A percentile compares a stretch with the other conserved stretches of the same genome.
Conservation (phyloP, 2,888 invertebrate genomes). For the Tinea trinotella region DNA sequence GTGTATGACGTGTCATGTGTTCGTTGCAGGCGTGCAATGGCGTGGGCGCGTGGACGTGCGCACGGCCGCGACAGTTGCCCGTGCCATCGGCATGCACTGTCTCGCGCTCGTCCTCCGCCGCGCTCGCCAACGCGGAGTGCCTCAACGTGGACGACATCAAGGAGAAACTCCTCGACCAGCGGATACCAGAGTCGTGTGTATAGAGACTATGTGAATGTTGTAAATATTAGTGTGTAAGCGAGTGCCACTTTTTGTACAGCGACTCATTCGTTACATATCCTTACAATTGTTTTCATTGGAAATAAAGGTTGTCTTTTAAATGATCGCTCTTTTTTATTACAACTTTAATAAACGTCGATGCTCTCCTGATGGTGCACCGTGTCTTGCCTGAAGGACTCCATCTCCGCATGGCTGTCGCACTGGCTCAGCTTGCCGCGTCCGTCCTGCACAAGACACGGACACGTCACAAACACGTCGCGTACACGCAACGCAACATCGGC, state of each 20-base stretch:
- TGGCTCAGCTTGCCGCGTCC: conserved; percentile 72
- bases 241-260: conserved; percentile 43
- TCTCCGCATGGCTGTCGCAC: conserved; percentile 81
- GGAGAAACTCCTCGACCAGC: conserved; percentile 87
- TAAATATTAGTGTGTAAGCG: conserved; percentile 36
- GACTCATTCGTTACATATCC: conserved; percentile 65
- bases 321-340: conserved; percentile 35
- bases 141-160: conserved; percentile 90
- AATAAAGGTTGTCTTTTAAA: conserved; percentile 68
- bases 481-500: conserved; percentile 23
- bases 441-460: conserved; percentile 35
- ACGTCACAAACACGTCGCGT: conserved; percentile 5
- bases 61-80: conserved; percentile 45
- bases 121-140: conserved; percentile 19
- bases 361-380: conserved; percentile 73
- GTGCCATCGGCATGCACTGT: conserved; percentile 22
- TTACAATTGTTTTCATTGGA: conserved; percentile 27
- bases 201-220: conserved; percentile 32
- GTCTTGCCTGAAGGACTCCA: conserved; percentile 80
- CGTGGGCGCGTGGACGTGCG: conserved; percentile 71
- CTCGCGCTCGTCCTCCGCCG: conserved; percentile 16
- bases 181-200: conserved; percentile 91
- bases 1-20: background rate
- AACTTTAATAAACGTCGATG: conserved; percentile 56
- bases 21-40: conserved; percentile 62